Percentiles rank a stretch among this genome's conserved stretches.
These are phyloP conservation scores for Saccostrea cuccullata DNA, from an alignment of 1,140 invertebrate species.

Conservation along the genomic window DNA sequence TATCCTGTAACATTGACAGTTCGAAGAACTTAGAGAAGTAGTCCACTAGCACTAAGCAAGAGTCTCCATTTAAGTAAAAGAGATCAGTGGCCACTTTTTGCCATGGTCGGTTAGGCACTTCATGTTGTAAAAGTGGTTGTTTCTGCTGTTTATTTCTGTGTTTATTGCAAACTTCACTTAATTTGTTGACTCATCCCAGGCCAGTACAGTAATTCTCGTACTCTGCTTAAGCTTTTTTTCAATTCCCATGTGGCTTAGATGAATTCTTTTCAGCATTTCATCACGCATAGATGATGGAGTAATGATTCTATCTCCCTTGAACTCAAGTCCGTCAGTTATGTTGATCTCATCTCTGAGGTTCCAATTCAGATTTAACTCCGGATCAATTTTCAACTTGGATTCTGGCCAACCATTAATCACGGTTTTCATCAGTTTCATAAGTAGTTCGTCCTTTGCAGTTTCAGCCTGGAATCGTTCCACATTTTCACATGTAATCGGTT, in stretches of 20 bases:
- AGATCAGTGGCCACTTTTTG: conserved; percentile 45
- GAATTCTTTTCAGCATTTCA: conserved; percentile 57
- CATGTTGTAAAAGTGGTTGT: conserved; percentile 20
- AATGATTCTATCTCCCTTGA: conserved; percentile 55
- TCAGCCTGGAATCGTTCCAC: neutral
- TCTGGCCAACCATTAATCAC: conserved; percentile 34
- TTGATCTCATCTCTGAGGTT: neutral
- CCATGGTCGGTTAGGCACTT: conserved; percentile 31
- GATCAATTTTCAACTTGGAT: neutral
- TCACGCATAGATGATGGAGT: conserved; percentile 49
- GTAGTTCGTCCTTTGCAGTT: neutral
- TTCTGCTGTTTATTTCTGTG: conserved; percentile 25
- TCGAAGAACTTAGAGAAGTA: conserved; percentile 33
- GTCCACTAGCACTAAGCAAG: conserved; percentile 30
- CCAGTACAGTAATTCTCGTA: conserved; percentile 61
- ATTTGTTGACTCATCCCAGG: conserved; percentile 63
- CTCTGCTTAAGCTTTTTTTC: conserved; percentile 56
- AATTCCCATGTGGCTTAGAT: conserved; percentile 58
- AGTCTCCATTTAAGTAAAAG: neutral
- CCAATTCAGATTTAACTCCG: neutral
- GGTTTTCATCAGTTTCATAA: neutral
- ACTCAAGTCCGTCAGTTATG: neutral
- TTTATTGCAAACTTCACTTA: conserved; percentile 34
- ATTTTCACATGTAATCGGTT: neutral
- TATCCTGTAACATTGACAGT: neutral